A percentile compares a stretch with the other conserved stretches of the same genome.
Conservation (phyloP, 2,888 invertebrate species). For the Scaptomyza flava region DNA sequence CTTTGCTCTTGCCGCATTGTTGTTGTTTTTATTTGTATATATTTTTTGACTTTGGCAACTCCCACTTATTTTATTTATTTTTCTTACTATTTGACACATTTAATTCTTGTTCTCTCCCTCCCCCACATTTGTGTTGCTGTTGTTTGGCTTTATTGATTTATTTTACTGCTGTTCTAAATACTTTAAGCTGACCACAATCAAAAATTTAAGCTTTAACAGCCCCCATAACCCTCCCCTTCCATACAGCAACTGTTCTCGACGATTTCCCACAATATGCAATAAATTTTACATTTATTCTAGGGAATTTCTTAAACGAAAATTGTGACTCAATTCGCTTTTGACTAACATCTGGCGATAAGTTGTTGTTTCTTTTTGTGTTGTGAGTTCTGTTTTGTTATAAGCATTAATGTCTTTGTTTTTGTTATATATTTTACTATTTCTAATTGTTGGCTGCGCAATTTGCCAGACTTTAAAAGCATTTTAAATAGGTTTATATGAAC, state of each 20-base stretch:
- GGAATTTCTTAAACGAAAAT: constrained; percentile 1
- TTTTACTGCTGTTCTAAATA: neutral
- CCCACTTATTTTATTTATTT: constrained; percentile 75
- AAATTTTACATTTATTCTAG: neutral
- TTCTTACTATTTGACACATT: constrained; percentile 19
- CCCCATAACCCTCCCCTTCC: too few relatives aligned
- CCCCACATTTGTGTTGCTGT: neutral
- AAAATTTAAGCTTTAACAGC: neutral
- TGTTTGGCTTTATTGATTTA: constrained; percentile 16
- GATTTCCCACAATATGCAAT: neutral
- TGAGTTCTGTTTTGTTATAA: constrained; percentile 43
- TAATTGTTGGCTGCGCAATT: constrained; percentile 2
- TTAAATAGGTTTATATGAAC: neutral
- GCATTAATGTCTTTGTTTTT: constrained; percentile 25
- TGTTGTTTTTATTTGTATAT: constrained; percentile 28
- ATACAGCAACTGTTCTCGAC: constrained; percentile 2
- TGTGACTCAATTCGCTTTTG: constrained; percentile 30
- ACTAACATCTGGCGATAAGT: constrained; percentile 49
- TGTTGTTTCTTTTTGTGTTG: neutral
- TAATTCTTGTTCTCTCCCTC: constrained; percentile 1
- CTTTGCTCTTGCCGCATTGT: constrained; percentile 29
- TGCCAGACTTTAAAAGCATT: constrained; percentile 6
- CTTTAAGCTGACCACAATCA: constrained; percentile 1
- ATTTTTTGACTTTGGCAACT: constrained; percentile 73
- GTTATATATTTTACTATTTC: constrained; percentile 1